Base-by-base conservation (phyloP, 2,888 invertebrate species). In the Hyalella azteca region DNA sequence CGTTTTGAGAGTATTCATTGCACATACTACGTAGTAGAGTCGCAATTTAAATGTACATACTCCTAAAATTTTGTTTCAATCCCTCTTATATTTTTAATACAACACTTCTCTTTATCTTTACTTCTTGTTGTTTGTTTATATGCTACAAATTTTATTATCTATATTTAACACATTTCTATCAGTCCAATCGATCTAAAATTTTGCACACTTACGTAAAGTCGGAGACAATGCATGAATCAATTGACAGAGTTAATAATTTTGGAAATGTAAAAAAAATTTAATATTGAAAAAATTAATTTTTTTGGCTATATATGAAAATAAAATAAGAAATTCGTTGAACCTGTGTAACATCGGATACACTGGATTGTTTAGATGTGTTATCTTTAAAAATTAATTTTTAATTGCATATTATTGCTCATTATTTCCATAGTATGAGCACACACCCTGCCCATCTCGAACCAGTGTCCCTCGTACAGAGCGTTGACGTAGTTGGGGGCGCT, bases 391-490 rank as follows among this genome's bases (percentile, higher is more conserved):
- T 5, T 29, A 22, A 54, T 5, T 15, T n/a, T 29, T 26, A 54
- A 4, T 7, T 54, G n/a, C n/a, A n/a, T n/a, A n/a, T n/a, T n/a
- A n/a, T n/a, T n/a, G n/a, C n/a, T n/a, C n/a, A n/a, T 9, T 26
- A 5, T 22, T 54, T 26, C 7, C 13, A 22, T 11, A 11, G 19
- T 45, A 54, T n/a, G 5, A 11, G 19, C n/a, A 41, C 50, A 73
- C 22, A 78, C 81, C 75, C 66, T 78, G 49, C 78, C 81, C 41
- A 78, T 78, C 36, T 81, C 81, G 19, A 50, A 75, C 78, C 81
- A 81, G 32, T 26, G 48, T 11, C 76, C 76, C n/a, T 76, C 49
- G 48, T 80, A 80, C 39, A 73, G 49, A 7, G 48, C 3, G 77
- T 80, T 80, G 7, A 49, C 48, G 32, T 78, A 80, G 50, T 80